Percentiles rank a stretch among this genome's conserved stretches.
phyloP scores from a whole-genome alignment of 1,140 invertebrate genomes.

The Rhagoletis zephyria region DNA sequence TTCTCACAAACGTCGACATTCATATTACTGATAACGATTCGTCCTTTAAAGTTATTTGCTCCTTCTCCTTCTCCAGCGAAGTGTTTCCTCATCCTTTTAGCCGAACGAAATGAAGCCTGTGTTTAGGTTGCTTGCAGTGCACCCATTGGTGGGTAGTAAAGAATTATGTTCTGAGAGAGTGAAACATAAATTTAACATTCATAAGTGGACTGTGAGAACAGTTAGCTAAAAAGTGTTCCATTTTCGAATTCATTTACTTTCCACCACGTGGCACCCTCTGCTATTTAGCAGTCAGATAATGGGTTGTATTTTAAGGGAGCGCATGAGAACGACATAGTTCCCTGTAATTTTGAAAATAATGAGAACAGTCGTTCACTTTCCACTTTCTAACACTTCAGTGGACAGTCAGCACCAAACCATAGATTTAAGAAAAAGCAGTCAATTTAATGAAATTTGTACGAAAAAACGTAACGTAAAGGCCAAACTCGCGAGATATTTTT shows the following conservation, averaged over 20 bases:
- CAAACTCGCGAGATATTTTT: too few relatives aligned
- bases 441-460: too few relatives aligned
- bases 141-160: constrained; percentile 55
- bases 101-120: neutral
- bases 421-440: too few relatives aligned
- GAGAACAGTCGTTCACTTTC: too few relatives aligned
- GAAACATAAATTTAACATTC: neutral
- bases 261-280: constrained; percentile 55
- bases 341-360: too few relatives aligned
- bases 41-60: neutral
- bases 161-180: neutral
- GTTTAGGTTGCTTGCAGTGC: constrained; percentile 35
- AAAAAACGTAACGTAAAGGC: too few relatives aligned
- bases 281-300: too few relatives aligned
- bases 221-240: neutral
- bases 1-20: neutral
- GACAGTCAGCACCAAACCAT: too few relatives aligned
- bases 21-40: constrained; percentile 22
- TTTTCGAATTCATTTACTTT: constrained; percentile 39
- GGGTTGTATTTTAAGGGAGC: neutral
- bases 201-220: neutral
- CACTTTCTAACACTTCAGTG: too few relatives aligned
- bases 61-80: neutral
- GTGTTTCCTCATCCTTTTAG: constrained; percentile 9
- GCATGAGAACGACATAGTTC: neutral